Percentiles rank a stretch among this genome's conserved stretches.
These are phyloP conservation scores for Pterois miles DNA, from an alignment of 2,797 vertebrate species.

Conservation along the genomic window DNA sequence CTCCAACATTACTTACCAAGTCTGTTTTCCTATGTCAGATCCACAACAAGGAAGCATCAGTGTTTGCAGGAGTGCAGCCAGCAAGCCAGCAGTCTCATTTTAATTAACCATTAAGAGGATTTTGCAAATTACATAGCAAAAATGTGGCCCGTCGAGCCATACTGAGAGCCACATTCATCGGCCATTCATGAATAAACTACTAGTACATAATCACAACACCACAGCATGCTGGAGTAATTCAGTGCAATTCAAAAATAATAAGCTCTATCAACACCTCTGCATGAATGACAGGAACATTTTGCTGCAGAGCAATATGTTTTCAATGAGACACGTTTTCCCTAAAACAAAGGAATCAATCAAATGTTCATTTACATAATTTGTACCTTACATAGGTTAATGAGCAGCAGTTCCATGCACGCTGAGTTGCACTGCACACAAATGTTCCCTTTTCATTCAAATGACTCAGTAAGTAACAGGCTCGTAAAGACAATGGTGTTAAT, in stretches of 20 bases:
- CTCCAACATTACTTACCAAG: constrained; percentile 68
- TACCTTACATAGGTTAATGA: constrained; percentile 41
- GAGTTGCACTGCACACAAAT: constrained; percentile 23
- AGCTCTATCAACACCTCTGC: constrained; percentile 20
- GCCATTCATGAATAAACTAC: constrained; percentile 57
- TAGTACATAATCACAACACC: constrained; percentile 41
- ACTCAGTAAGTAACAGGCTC: constrained; percentile 16
- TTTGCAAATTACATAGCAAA: no score
- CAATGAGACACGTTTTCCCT: constrained; percentile 14
- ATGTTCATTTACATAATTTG: constrained; percentile 53
- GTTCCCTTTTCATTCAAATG: constrained; percentile 10
- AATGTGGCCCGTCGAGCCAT: constrained; percentile 17
- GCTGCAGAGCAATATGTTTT: constrained; percentile 45
- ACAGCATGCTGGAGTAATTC: constrained; percentile 50
- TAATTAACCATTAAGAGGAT: constrained; percentile 30
- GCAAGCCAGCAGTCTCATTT: constrained; percentile 22
- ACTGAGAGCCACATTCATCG: constrained; percentile 29
- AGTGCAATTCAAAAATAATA: constrained; percentile 41
- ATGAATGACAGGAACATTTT: constrained; percentile 32
- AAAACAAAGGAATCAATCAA: constrained; percentile 61
- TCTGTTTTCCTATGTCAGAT: constrained; percentile 59
- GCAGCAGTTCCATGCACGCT: constrained; percentile 24
- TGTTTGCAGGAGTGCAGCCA: constrained; percentile 33
- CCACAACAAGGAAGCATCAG: constrained; percentile 56
- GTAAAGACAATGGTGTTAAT: constrained; percentile 44